Evolutionary conservation across 1,140 invertebrate species (phyloP), one percentile per base, ranked within the genome.

Genomic region (Mactra quadrangularis): DNA sequence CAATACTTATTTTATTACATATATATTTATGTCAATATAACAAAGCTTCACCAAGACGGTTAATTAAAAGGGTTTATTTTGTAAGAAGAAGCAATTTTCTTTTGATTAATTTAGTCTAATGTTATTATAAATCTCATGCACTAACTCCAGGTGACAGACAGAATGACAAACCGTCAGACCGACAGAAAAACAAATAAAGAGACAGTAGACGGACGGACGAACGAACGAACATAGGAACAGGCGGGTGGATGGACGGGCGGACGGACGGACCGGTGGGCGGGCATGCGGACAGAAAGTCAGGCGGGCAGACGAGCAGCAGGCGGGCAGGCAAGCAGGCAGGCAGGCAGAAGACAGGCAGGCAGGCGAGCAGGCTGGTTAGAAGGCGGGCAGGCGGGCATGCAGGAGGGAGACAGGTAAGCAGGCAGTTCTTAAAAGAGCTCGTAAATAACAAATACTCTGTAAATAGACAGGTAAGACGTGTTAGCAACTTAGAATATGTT

Each of bases 271-370:
- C 27, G 62, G 15, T 13, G 33, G 29, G 33, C 62, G 33, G 62
- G 3, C 11, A 33, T 0, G 33, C 62, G 33, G 62, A 66, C 62
- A 66, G 62, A 66, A 0, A 66, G 29, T 31, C 11, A 66, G 62
- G 33, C 62, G 33, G 11, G 15, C 62, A 66, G 11, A 66, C 62
- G 33, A 2, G 33, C 62, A 66, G 62, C 62, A 33, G 29, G 33
- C 62, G 33, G 62, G 15, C 11, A 33, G 29, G 33, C 62, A 66
- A 15, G 33, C 29, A 66, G 29, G 3, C 29, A 66, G 29, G 33
- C 29, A 66, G 29, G 33, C 62, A 66, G 62, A 66, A 66, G 29
- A 66, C 62, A 66, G 62, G 33, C 62, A 33, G 29, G 33, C 62
- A 66, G 62, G n/a, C 0, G 0, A 6, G 31, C 27, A 31, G 31